Evolutionary conservation across 2,888 invertebrate genomes (phyloP).

Genomic region (Sarcophaga subvicina): DNA sequence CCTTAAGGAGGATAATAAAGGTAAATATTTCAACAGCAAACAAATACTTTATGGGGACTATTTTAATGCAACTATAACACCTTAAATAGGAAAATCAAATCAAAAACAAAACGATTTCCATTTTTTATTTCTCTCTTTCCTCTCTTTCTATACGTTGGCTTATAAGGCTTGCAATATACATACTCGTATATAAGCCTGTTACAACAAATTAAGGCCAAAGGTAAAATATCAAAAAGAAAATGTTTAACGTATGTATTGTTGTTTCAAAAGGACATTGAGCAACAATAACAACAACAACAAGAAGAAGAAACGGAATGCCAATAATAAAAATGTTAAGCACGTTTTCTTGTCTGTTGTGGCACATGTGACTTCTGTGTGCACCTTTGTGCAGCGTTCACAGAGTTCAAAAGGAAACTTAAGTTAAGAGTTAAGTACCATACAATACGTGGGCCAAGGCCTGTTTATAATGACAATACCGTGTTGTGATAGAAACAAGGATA

Average conservation of each 20-base stretch:
- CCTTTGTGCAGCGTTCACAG: slow-evolving; percentile 57
- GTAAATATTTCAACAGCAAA: not conserved
- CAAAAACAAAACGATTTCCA: slow-evolving; percentile 13
- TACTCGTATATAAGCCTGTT: slow-evolving; percentile 42
- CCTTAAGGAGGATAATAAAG: slow-evolving; percentile 35
- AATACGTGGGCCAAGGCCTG: slow-evolving; percentile 66
- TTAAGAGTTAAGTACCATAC: slow-evolving; percentile 69
- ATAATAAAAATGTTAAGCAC: slow-evolving; percentile 80
- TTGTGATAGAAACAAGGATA: slow-evolving; percentile 49
- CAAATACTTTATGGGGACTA: slow-evolving; percentile 25
- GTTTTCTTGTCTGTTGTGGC: slow-evolving; percentile 69
- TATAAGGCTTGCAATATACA: not conserved
- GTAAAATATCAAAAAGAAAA: slow-evolving; percentile 13
- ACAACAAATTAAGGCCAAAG: slow-evolving; percentile 62
- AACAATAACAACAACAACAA: not conserved
- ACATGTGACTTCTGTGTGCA: slow-evolving; percentile 66
- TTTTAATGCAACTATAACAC: slow-evolving; percentile 56
- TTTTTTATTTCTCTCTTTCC: too few species aligned
- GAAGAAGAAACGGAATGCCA: not conserved
- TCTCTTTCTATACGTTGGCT: too few species aligned
- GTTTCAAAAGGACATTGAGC: not conserved
- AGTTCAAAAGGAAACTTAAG: slow-evolving; percentile 68
- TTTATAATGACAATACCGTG: slow-evolving; percentile 50
- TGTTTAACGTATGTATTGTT: not conserved
- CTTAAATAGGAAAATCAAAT: slow-evolving; percentile 32